A percentile compares a stretch with the other conserved stretches of the same genome.
Evolutionary conservation across 2,113 vertebrate genomes (phyloP).

Genomic region (Urocynchramus pylzowi): DNA sequence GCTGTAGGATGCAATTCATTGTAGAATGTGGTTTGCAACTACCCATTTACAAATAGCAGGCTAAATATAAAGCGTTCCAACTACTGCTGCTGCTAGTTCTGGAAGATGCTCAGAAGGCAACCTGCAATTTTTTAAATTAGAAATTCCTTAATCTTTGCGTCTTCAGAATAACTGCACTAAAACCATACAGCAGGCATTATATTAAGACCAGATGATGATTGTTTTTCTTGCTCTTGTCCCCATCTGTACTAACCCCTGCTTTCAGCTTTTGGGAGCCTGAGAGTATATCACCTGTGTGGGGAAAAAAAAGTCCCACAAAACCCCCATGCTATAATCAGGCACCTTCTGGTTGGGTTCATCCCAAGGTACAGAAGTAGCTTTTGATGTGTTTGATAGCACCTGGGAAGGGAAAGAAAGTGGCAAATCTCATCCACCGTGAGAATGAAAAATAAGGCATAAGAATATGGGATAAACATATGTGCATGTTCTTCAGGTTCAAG

Average conservation of each 20-base stretch:
- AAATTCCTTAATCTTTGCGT: neutral
- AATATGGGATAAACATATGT: neutral
- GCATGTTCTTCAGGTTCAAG: neutral
- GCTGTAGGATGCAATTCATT: neutral
- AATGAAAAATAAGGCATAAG: neutral
- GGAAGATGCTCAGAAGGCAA: neutral
- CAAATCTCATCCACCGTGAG: neutral
- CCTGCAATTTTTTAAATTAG: neutral
- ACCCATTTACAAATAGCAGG: neutral
- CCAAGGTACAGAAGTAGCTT: neutral
- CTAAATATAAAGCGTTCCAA: neutral
- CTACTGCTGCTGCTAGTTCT: neutral
- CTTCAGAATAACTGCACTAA: neutral
- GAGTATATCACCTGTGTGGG: neutral
- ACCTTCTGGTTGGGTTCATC: neutral
- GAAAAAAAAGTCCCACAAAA: neutral
- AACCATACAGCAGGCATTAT: accelerated
- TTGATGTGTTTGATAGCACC: neutral
- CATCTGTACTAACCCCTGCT: neutral
- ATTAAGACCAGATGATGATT: neutral
- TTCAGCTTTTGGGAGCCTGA: neutral
- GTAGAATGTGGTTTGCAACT: neutral
- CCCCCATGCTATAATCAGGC: accelerated
- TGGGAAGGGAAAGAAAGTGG: neutral
- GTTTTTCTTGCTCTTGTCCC: neutral